phyloP scores from a whole-genome alignment of 2,113 vertebrate genomes.

The Panurus biarmicus region DNA sequence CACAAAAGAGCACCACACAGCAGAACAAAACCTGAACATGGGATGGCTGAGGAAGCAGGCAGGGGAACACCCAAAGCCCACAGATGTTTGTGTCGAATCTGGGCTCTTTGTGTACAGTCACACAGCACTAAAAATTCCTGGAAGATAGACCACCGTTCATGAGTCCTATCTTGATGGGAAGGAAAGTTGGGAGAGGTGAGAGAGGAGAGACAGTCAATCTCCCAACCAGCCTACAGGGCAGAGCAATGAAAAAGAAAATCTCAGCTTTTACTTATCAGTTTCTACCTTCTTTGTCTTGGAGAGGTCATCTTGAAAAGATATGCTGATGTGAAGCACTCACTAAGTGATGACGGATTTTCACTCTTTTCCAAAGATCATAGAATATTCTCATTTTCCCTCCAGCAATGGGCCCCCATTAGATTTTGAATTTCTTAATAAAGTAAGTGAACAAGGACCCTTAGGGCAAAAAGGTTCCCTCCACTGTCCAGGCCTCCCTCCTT shows the following conservation, averaged over 20 bases:
- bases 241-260: not conserved
- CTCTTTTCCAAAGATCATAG: not conserved
- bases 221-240: not conserved
- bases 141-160: not conserved
- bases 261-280: not conserved
- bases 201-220: not conserved
- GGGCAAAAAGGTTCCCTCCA: not conserved
- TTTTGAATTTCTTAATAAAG: not conserved
- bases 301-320: not conserved
- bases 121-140: not conserved
- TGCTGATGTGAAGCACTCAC: not conserved
- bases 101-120: not conserved
- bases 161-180: not conserved
- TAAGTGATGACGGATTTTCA: not conserved
- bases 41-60: not conserved
- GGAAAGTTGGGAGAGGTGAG: not conserved
- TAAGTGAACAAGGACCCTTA: not conserved
- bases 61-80: not conserved
- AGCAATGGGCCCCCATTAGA: not conserved
- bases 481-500: not conserved
- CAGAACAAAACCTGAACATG: not conserved
- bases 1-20: not conserved
- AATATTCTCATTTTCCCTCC: not conserved
- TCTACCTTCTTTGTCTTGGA: not conserved
- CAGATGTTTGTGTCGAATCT: not conserved